phyloP scores from a whole-genome alignment of 2,113 vertebrate genomes.

The Neodon shergylaensis region DNA sequence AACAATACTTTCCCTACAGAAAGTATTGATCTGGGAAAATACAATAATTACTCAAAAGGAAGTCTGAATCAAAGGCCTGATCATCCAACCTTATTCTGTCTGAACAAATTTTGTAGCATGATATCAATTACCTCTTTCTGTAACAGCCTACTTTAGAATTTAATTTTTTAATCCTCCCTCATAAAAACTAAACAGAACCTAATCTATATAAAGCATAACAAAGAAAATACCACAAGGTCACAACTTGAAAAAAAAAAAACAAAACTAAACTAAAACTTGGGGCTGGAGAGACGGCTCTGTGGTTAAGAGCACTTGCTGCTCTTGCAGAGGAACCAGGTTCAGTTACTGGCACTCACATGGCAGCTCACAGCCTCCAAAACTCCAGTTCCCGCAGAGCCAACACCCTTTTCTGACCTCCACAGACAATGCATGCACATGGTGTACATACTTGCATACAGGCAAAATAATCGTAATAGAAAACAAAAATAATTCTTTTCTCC shows the following conservation, averaged over 20 bases:
- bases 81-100: not conserved
- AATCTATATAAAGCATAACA: not conserved
- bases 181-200: not conserved
- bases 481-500: not conserved
- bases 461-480: not conserved
- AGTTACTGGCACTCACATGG: not conserved
- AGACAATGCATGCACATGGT: not conserved
- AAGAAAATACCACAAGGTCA: not conserved
- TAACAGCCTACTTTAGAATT: not conserved
- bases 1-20: constrained; percentile 8
- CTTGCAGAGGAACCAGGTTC: too few relatives aligned
- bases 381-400: not conserved
- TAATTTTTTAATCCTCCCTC: constrained; percentile 5
- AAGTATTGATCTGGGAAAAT: not conserved
- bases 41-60: not conserved
- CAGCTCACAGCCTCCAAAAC: not conserved
- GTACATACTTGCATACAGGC: not conserved
- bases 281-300: not conserved
- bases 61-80: not conserved
- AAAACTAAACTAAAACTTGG: not conserved
- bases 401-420: not conserved
- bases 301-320: not conserved
- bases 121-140: constrained; percentile 6
- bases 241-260: not conserved
- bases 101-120: constrained; percentile 23